Conservation (phyloP, 2,888 invertebrate genomes). For the Drosophila subquinaria region DNA sequence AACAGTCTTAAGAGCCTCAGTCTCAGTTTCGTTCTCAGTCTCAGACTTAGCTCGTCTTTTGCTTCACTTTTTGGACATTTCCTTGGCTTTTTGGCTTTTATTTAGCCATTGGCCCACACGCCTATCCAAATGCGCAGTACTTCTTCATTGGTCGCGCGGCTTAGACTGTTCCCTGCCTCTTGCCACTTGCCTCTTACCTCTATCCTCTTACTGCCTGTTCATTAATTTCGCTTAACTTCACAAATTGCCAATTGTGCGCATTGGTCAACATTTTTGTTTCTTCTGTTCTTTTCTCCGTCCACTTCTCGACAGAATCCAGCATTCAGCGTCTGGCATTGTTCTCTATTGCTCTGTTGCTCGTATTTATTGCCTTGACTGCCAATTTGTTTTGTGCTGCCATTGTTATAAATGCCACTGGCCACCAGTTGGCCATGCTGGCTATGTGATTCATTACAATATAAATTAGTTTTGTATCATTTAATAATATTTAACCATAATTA, state of each 20-base stretch:
- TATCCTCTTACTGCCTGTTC: constrained; percentile 49
- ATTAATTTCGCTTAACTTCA: constrained; percentile 82
- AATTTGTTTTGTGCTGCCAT: constrained; percentile 74
- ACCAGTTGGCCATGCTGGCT: not conserved
- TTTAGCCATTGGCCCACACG: constrained; percentile 62
- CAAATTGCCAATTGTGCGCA: constrained; percentile 82
- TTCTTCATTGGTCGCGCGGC: constrained; percentile 27
- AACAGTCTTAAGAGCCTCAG: constrained; percentile 57
- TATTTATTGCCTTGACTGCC: constrained; percentile 76
- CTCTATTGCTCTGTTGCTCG: constrained; percentile 68
- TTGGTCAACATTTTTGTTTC: constrained; percentile 73
- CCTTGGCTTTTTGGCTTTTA: constrained; percentile 44
- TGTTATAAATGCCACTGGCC: constrained; percentile 47
- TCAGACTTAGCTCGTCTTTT: constrained; percentile 8
- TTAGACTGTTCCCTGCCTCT: constrained; percentile 28
- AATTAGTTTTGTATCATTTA: not conserved
- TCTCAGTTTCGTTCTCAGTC: constrained; percentile 1
- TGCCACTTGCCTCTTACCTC: constrained; percentile 8
- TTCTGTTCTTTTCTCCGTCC: constrained; percentile 30
- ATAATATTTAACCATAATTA: not conserved
- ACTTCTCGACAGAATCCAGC: constrained; percentile 15
- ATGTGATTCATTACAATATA: not conserved
- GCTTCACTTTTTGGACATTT: constrained; percentile 18
- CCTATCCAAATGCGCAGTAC: constrained; percentile 22
- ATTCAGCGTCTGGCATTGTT: constrained; percentile 50